A percentile compares a stretch with the other conserved stretches of the same genome.
These are phyloP conservation scores for Endomychus coccineus DNA, from an alignment of 2,888 invertebrate species.

Conservation along the genomic window DNA sequence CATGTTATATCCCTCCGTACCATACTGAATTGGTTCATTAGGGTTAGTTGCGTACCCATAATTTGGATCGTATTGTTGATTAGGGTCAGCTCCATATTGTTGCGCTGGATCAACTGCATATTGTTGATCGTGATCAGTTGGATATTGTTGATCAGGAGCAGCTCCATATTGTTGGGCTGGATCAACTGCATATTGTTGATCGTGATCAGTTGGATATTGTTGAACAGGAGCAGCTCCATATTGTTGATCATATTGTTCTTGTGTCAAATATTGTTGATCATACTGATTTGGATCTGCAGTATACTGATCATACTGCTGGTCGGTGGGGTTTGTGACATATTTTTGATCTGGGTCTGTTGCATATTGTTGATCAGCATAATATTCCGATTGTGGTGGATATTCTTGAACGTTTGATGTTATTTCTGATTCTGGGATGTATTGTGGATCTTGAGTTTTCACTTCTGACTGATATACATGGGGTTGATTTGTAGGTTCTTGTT, in stretches of 20 bases:
- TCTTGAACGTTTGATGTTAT: too few species aligned
- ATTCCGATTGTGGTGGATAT: constrained; percentile 19
- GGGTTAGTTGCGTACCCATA: constrained; percentile 34
- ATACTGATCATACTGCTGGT: constrained; percentile 26
- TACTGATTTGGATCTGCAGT: constrained; percentile 34
- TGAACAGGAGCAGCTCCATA: constrained; percentile 28
- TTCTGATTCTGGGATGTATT: constrained; percentile 6
- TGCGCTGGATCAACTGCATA: constrained; percentile 20
- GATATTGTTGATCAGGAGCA: constrained; percentile 18
- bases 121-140: constrained; percentile 20
- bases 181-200: constrained; percentile 13
- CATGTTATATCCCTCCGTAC: too few species aligned
- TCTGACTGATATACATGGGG: too few species aligned
- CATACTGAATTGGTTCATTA: constrained; percentile 7
- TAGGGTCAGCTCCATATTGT: constrained; percentile 18
- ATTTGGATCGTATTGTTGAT: constrained; percentile 43
- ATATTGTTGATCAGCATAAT: constrained; percentile 22
- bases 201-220: constrained; percentile 29
- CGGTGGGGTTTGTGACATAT: constrained; percentile 23
- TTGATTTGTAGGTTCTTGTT: too few species aligned
- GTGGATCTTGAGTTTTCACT: background rate
- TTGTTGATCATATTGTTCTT: constrained; percentile 33
- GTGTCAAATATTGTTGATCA: constrained; percentile 29
- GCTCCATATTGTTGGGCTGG: constrained; percentile 20
- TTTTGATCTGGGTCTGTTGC: constrained; percentile 20